Base-by-base conservation (phyloP, 2,888 invertebrate genomes). In the Lepeophtheirus nordmannii region DNA sequence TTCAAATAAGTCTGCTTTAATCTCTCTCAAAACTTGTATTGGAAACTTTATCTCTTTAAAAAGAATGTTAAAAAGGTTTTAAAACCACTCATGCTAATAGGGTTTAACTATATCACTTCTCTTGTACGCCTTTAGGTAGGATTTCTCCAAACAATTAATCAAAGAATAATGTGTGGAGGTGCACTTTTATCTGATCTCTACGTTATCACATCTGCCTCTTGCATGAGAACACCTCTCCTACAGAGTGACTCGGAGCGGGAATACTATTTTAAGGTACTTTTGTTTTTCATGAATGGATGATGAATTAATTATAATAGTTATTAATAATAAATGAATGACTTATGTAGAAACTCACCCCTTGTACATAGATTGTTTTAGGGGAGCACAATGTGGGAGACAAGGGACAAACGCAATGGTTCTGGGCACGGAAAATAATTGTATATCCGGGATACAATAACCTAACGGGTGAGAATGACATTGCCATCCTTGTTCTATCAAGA, bases 131-230 rank as follows among this genome's bases (percentile, higher is more conserved):
- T n/a, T 5, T 17, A 46, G 53, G 53, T 46, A n/a, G 53, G 53
- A 46, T 46, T 46, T 46, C 53, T 46, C 17, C 53, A 46, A 46
- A 46, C 53, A 46, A 46, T 46, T 17, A 46, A 46, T 46, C 53
- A 46, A 17, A 14, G 53, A 17, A 46, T 46, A 14, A 14, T 46
- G 53, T 46, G 53, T 46, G 53, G 53, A n/a, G 53, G 53, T 5
- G 53, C 53, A 5, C 53, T 46, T 46, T 46, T 46, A 17, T n/a
- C 53, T 5, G 53, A 46, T 8, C 17, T 46, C 14, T 46, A 5
- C 17, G 53, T 46, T 14, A 46, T 46, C 53, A 46, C 53, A 46
- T 14, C 53, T 5, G 53, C 53, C 14, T 46, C 53, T 8, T 46
- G 53, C 8, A 46, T 46, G 53, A 46, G 8, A 46, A 46, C 53